Base-by-base conservation (phyloP, 2,113 vertebrate species). In the Promerops cafer region DNA sequence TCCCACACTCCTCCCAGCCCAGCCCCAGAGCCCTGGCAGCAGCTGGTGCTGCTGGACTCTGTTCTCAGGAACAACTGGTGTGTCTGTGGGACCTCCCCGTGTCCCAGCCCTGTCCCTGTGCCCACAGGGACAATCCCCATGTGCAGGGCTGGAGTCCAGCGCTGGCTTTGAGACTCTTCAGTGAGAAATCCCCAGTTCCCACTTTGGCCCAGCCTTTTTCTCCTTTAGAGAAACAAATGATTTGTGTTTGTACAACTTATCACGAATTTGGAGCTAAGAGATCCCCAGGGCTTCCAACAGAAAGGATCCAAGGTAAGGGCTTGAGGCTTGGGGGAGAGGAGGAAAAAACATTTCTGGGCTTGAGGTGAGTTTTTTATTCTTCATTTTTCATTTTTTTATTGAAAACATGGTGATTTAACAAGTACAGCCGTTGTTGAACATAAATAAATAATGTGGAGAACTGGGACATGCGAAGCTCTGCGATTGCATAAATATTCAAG, bases 401-500 rank as follows among this genome's bases (percentile, higher is more conserved):
- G 65, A 82, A 92, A 95, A 91, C 47, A 71, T 44, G 35, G 77
- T 71, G 78, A 93, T 95, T 95, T 91, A 95, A 93, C 77, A 96
- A 89, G 69, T 76, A 6, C 61, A 63, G 90, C 6, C 16, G 0
- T 84, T 95, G 87, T 78, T 94, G 84, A 91, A 82, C 87, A 97
- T 96, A 96, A 96, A 93, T 92, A 96, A 94, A 81, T 96, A 94
- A 97, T 27, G 5, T 31, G 44, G 77, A 87, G 95, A 97, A 95
- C 81, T 93, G 93, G 87, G 90, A 95, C 93, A 52, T 1, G 2
- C 19, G n/a, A 50, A 91, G 84, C 69, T 60, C 92, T 59, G 61
- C 82, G 87, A 89, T 85, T 87, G 90, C 93, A 97, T 97, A 94
- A 97, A 95, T 96, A 97, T 95, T 94, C 93, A 89, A 82, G 23